phyloP scores from a whole-genome alignment of 2,797 vertebrate genomes.

The Acropternis orthonyx region DNA sequence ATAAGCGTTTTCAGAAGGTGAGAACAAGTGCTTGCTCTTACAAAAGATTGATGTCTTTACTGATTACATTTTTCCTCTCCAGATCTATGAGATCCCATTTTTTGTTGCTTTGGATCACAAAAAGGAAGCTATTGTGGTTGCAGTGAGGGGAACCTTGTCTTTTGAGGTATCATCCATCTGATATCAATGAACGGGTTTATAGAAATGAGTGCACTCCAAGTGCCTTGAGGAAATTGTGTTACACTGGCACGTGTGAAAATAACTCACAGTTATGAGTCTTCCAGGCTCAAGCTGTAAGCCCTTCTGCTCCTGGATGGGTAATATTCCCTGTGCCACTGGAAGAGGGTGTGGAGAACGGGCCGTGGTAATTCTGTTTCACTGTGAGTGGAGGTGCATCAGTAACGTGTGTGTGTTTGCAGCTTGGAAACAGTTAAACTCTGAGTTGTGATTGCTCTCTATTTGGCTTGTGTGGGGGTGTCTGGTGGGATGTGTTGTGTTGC shows the following conservation, averaged over 20 bases:
- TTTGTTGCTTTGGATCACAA: constrained; percentile 94
- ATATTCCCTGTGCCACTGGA: background rate
- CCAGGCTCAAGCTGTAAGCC: background rate
- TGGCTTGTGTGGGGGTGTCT: background rate
- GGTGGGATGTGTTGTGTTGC: background rate
- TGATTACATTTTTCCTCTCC: background rate
- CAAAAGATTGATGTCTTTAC: background rate
- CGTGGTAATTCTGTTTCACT: background rate
- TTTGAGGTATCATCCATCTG: constrained; percentile 80
- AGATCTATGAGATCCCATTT: constrained; percentile 98
- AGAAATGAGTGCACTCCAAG: background rate
- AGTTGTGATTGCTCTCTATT: background rate
- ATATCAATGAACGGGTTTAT: background rate
- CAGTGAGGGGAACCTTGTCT: constrained; percentile 94
- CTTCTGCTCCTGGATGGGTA: background rate
- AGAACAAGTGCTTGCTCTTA: background rate
- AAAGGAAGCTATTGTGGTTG: constrained; percentile 90
- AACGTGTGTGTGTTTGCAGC: background rate
- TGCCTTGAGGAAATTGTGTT: background rate
- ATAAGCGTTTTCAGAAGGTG: background rate
- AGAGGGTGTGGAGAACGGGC: background rate
- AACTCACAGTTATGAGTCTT: background rate
- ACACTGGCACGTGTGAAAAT: background rate
- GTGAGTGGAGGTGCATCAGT: background rate
- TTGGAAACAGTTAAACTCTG: background rate